These are phyloP conservation scores for Eupithecia subumbrata DNA, from an alignment of 2,888 invertebrate genomes.

Conservation along the genomic window DNA sequence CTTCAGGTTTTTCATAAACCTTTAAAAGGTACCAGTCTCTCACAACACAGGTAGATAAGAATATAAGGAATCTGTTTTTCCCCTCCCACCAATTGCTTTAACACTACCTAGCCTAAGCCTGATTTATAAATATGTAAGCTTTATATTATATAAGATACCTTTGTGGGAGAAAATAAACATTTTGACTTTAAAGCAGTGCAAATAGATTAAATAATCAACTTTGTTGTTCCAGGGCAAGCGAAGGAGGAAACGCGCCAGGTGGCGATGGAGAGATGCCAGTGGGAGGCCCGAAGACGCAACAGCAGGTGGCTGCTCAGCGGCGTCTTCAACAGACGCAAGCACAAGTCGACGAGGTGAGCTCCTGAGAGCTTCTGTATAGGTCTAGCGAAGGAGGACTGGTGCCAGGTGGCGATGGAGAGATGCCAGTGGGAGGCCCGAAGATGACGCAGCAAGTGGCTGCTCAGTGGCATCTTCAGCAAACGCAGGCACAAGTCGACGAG, in stretches of 20 bases:
- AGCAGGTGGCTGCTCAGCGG: constrained; percentile 92
- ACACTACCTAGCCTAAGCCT: too few relatives aligned
- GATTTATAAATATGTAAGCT: too few relatives aligned
- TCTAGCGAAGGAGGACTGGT: constrained; percentile 87
- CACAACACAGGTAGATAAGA: too few relatives aligned
- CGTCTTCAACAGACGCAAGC: constrained; percentile 93
- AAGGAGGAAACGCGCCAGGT: constrained; percentile 86
- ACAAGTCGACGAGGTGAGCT: constrained; percentile 90
- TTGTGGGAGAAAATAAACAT: too few relatives aligned
- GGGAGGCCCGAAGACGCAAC: constrained; percentile 93
- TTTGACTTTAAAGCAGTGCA: not conserved
- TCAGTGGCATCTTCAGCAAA: too few relatives aligned
- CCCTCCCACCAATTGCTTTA: too few relatives aligned
- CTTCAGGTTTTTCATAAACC: too few relatives aligned
- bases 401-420: constrained; percentile 87
- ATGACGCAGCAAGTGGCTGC: constrained; percentile 85
- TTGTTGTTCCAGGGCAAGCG: constrained; percentile 81
- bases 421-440: constrained; percentile 94
- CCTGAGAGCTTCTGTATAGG: constrained; percentile 62
- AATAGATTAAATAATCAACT: not conserved
- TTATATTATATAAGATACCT: too few relatives aligned
- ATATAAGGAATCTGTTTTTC: too few relatives aligned
- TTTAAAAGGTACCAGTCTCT: too few relatives aligned
- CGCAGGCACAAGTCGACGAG: constrained; percentile 93
- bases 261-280: constrained; percentile 90